A percentile compares a stretch with the other conserved stretches of the same genome.
phyloP scores from a whole-genome alignment of 1,140 invertebrate species.

The Heliconius hewitsoni region DNA sequence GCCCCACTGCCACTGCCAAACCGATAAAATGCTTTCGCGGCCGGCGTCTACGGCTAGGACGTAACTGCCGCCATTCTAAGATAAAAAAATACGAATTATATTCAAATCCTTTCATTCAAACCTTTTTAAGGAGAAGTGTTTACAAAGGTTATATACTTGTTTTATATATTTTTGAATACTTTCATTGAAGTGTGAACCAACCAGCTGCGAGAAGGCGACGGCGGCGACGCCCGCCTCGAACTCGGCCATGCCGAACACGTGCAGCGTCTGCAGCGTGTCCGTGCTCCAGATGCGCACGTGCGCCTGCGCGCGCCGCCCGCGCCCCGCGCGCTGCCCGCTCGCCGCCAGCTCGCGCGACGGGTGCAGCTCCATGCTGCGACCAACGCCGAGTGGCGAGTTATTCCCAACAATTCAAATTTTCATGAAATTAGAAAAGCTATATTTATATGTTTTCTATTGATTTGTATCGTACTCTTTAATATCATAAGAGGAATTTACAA shows the following conservation, averaged over 20 bases:
- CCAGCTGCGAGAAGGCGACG: slow-evolving; percentile 94
- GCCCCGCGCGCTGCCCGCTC: slow-evolving; percentile 92
- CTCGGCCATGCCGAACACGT: slow-evolving; percentile 95
- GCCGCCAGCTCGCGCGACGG: slow-evolving; percentile 94
- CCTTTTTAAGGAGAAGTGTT: too few relatives aligned
- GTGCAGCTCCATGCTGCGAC: slow-evolving; percentile 90
- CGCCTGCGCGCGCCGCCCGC: slow-evolving; percentile 91
- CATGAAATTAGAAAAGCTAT: too few relatives aligned
- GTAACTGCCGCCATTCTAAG: slow-evolving; percentile 92
- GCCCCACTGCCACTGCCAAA: slow-evolving; percentile 95
- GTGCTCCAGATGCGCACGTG: slow-evolving; percentile 97
- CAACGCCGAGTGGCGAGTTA: too few relatives aligned
- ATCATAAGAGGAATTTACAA: background rate
- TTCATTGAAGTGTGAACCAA: too few relatives aligned
- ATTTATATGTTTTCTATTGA: too few relatives aligned
- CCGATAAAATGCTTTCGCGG: slow-evolving; percentile 91
- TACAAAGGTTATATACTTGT: too few relatives aligned
- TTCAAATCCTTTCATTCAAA: too few relatives aligned
- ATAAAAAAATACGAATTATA: slow-evolving; percentile 19
- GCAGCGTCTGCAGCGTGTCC: slow-evolving; percentile 93
- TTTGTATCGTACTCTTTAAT: too few relatives aligned
- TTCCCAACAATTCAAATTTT: too few relatives aligned
- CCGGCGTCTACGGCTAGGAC: slow-evolving; percentile 92
- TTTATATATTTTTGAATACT: too few relatives aligned
- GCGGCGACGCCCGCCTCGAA: slow-evolving; percentile 94